Percentiles rank a stretch among this genome's conserved stretches.
These are phyloP conservation scores for Potorous gilbertii DNA, from an alignment of 2,797 vertebrate species.

Conservation along the genomic window DNA sequence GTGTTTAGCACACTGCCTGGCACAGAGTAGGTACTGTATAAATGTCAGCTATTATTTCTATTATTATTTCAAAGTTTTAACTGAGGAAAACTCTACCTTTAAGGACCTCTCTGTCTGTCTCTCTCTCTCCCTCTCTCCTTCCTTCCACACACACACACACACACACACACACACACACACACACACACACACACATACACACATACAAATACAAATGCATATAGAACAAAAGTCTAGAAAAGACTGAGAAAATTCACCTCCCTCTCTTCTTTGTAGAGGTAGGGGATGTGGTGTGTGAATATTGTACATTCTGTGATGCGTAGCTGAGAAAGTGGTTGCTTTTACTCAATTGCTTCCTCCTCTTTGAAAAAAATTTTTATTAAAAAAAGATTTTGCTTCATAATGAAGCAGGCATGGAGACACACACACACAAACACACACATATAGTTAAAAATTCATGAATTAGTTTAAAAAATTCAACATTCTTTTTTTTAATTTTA, in stretches of 20 bases:
- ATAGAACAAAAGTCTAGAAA: background rate
- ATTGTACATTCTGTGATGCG: background rate
- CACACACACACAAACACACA: too few species aligned
- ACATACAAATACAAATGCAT: background rate
- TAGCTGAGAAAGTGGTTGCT: background rate
- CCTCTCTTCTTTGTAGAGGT: background rate
- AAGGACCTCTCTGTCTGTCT: too few species aligned
- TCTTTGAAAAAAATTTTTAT: background rate
- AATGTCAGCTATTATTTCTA: too few species aligned
- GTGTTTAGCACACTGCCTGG: background rate
- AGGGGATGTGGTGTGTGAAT: background rate
- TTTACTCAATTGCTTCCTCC: background rate
- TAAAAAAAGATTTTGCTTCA: background rate
- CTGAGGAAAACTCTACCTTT: too few species aligned
- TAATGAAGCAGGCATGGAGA: background rate
- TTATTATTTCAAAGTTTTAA: background rate
- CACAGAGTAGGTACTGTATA: background rate
- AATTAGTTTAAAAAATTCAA: too few species aligned
- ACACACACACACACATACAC: background rate
- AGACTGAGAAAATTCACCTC: background rate
- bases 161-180: too few species aligned
- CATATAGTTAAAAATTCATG: too few species aligned
- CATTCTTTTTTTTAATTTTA: too few species aligned
- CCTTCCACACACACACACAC: too few species aligned
- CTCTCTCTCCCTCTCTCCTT: too few species aligned